phyloP scores from a whole-genome alignment of 2,888 invertebrate species.

The Drepanosiphum platanoidis region DNA sequence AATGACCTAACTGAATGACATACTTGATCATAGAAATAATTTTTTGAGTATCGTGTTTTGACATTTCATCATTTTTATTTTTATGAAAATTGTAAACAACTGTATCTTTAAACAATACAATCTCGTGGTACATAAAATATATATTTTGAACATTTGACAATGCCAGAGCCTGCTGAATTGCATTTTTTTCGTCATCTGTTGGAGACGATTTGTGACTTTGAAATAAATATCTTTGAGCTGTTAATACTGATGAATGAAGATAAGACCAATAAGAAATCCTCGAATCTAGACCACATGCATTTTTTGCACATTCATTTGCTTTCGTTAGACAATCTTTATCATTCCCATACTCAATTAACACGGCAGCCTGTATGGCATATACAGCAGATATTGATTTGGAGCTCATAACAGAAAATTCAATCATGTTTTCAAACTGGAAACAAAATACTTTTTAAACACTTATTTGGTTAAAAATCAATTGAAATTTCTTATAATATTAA shows the following conservation, averaged over 20 bases:
- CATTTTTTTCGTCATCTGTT: not conserved
- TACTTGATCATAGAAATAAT: slow-evolving; percentile 20
- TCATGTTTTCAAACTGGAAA: slow-evolving; percentile 6
- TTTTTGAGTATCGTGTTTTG: not conserved
- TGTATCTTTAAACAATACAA: slow-evolving; percentile 2
- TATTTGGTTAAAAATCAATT: too few relatives aligned
- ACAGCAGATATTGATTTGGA: not conserved
- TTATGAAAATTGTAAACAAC: slow-evolving; percentile 1
- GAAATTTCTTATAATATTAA: too few relatives aligned
- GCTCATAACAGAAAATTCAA: not conserved
- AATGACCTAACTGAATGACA: not conserved
- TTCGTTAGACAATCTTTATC: not conserved
- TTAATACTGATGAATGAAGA: slow-evolving; percentile 19
- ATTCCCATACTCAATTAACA: slow-evolving; percentile 20
- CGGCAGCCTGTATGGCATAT: slow-evolving; percentile 5
- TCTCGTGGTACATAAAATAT: not conserved
- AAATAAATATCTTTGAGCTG: slow-evolving; percentile 1
- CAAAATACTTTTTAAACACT: not conserved
- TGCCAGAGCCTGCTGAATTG: not conserved
- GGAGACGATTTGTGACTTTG: not conserved
- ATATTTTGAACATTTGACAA: not conserved
- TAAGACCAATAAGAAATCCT: slow-evolving; percentile 17
- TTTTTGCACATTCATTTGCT: slow-evolving; percentile 28
- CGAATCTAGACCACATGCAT: slow-evolving; percentile 2
- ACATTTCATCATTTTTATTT: not conserved